These are phyloP conservation scores for Poeciliopsis gracilis DNA, from an alignment of 2,797 vertebrate genomes.

Conservation along the genomic window DNA sequence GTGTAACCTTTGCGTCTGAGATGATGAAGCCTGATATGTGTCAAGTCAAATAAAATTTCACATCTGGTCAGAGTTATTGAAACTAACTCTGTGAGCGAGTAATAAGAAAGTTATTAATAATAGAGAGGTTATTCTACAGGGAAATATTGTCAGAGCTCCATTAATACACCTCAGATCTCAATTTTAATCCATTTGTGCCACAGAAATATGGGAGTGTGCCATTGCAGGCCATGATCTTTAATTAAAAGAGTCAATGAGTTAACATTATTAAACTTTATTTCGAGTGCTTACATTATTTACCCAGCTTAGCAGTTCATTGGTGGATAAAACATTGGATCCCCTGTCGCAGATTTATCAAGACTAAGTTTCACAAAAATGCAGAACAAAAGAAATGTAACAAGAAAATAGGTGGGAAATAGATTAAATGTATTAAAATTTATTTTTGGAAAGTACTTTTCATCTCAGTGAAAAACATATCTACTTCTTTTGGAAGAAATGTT, in stretches of 20 bases:
- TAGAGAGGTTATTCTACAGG: slow-evolving; percentile 4
- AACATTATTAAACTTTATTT: not conserved
- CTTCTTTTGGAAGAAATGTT: not conserved
- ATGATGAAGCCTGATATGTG: not conserved
- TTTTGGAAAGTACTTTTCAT: not conserved
- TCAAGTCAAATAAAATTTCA: not conserved
- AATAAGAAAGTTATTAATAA: slow-evolving; percentile 17
- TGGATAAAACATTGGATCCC: not conserved
- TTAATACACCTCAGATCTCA: slow-evolving; percentile 4
- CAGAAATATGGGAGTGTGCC: not conserved
- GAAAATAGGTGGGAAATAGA: not conserved
- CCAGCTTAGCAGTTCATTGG: not conserved
- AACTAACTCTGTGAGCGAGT: not conserved
- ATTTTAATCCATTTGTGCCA: not conserved
- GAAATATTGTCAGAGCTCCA: slow-evolving; percentile 14
- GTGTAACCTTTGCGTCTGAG: not conserved
- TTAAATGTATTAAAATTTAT: not conserved
- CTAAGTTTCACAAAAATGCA: not conserved
- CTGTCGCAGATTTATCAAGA: not conserved
- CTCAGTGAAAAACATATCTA: not conserved
- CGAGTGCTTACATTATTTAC: not conserved
- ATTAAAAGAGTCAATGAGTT: not conserved
- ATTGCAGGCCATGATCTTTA: slow-evolving; percentile 5
- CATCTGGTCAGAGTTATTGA: slow-evolving; percentile 1
- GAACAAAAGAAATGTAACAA: no score